Base-by-base conservation (phyloP, 2,888 invertebrate species). In the Cactoblastis cactorum region DNA sequence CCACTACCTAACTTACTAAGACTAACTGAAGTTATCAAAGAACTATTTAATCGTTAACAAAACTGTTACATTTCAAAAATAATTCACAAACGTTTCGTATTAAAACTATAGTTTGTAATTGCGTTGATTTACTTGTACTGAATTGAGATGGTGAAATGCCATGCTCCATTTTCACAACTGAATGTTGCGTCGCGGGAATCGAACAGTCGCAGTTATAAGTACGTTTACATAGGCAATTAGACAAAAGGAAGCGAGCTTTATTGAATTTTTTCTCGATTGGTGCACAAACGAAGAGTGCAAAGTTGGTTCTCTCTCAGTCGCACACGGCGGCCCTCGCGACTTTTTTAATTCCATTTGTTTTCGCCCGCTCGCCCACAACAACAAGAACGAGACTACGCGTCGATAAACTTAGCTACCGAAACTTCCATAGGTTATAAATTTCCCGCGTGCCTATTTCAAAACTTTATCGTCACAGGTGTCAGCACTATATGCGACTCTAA, bases 181-280 rank as follows among this genome's bases (percentile, higher is more conserved):
- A 74, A 66, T 67, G 71, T 73, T 71, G 71, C 73, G 72, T 74
- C 72, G 69, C 74, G 63, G 55, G 64, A 69, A 79, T 76, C 74
- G 74, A 77, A 75, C 74, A 70, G 69, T 72, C 67, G 62, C 63
- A 71, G 63, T 65, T 74, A 74, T 77, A 77, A 71, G 77, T 82
- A 83, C 67, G 71, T 80, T 77, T 80, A 80, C 77, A 77, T 79
- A 83, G 79, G 80, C 82, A 86, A 87, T 86, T 86, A 86, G 82
- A 84, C 77, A 80, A 83, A 82, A 80, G 83, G 82, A 85, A 80
- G 79, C 80, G 74, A 74, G 78, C 78, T 80, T 86, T 86, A 86
- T 86, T 84, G 85, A 86, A 86, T 85, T 87, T 85, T 83, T 86
- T 83, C 83, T 79, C 83, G 80, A 86, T 82, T 83, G 80, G 79